Evolutionary conservation across 92 coral and sea anemone species (phyloP), one percentile per base, ranked within the genome.

Genomic region (Bergia puertoricense): DNA sequence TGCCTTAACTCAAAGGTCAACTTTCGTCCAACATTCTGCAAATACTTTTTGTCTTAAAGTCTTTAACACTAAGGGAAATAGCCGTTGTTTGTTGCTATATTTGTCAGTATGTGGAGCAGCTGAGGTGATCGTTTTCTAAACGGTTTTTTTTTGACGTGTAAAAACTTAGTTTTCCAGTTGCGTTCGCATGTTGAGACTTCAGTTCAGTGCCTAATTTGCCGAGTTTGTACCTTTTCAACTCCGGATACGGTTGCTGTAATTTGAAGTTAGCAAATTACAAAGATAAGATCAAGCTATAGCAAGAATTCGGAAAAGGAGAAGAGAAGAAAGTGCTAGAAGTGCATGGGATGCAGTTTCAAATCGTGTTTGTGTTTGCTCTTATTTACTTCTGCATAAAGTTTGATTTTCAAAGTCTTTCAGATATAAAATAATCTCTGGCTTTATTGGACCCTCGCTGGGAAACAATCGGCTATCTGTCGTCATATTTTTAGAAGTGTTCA

Each of bases 1-100:
- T 45, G 51, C 43, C 36, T 45, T 30, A 48, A 69, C 20, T 82
- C 87, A 84, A 57, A 84, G 87, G 87, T 84, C 79, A 48, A 69
- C 79, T 10, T 37, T 46, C 5, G 43, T 38, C 45, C 43, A 62
- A 37, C 14, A 14, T 83, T 46, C 75, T 69, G 22, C 30, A 39
- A 74, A 84, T 84, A 66, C 36, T 81, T 81, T 72, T 46, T 36
- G 4, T 16, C 41, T 9, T 13, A 38, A 59, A 13, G 23, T 18
- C 18, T 16, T 22, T 23, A 62, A 22, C 69, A 62, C 69, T 62
- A 3, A 0, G 30, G 30, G 20, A 62, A 62, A 18, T 16, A 16
- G 30, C 69, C 69, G 59, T 54, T 54, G 59, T 54, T 54, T 3
- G 16, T 54, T 54, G 59, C 59, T 54, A 54, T 54, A 54, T 54